Conservation (phyloP, 2,797 vertebrate species). For the Sebastes matsubarae region DNA sequence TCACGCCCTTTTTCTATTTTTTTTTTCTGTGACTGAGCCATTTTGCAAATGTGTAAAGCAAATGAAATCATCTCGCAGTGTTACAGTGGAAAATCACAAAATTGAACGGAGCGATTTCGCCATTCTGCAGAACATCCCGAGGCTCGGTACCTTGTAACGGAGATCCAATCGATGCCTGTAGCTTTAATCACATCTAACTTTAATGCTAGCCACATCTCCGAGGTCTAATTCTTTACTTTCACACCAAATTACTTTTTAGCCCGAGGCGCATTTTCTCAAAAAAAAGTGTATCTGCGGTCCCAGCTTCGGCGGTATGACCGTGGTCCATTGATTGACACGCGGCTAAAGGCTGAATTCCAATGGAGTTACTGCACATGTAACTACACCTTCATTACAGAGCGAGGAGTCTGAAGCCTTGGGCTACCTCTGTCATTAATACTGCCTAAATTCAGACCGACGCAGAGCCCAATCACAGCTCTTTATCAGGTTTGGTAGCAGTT, state of each 20-base stretch:
- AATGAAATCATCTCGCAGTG: slow-evolving; percentile 60
- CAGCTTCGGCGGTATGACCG: slow-evolving; percentile 41
- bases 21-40: background rate
- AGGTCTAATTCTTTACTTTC: slow-evolving; percentile 77
- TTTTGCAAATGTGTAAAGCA: slow-evolving; percentile 56
- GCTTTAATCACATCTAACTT: slow-evolving; percentile 77
- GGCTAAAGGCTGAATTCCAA: slow-evolving; percentile 50
- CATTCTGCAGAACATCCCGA: slow-evolving; percentile 56
- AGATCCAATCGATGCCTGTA: slow-evolving; percentile 74
- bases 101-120: slow-evolving; percentile 46
- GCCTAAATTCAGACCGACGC: slow-evolving; percentile 29
- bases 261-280: slow-evolving; percentile 52
- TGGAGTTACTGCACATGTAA: slow-evolving; percentile 47
- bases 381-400: slow-evolving; percentile 44
- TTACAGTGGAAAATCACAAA: slow-evolving; percentile 60
- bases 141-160: slow-evolving; percentile 52
- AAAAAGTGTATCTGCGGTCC: slow-evolving; percentile 55
- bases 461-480: slow-evolving; percentile 25
- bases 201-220: slow-evolving; percentile 69
- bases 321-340: slow-evolving; percentile 69
- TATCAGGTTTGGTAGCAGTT: slow-evolving; percentile 51
- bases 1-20: background rate
- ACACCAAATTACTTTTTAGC: slow-evolving; percentile 77
- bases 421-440: slow-evolving; percentile 33
- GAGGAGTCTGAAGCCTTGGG: slow-evolving; percentile 6